Conservation (phyloP, 2,888 invertebrate genomes). For the Euplagia quadripunctaria region DNA sequence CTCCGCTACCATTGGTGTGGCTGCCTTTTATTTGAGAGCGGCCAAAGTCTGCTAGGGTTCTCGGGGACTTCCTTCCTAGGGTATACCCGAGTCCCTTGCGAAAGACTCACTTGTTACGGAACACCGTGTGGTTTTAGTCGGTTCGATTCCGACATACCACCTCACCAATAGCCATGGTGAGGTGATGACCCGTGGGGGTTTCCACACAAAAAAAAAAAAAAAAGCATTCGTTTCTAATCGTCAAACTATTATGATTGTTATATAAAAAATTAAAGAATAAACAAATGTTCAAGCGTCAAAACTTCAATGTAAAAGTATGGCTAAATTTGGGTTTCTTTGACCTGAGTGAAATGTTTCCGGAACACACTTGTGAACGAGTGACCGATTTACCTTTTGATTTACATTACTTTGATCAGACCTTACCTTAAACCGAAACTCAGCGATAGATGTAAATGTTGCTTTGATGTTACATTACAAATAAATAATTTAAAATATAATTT, state of each 20-base stretch:
- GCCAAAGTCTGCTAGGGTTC: too few species aligned
- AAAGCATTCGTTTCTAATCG: not conserved
- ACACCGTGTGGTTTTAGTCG: too few species aligned
- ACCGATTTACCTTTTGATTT: not conserved
- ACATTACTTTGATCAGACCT: not conserved
- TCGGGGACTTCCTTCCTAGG: too few species aligned
- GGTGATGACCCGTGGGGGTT: too few species aligned
- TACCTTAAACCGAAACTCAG: not conserved
- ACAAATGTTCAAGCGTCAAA: not conserved
- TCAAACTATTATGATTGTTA: not conserved
- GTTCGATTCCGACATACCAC: too few species aligned
- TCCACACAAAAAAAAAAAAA: too few species aligned
- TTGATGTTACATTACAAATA: not conserved
- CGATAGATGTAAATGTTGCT: not conserved
- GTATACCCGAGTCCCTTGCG: too few species aligned
- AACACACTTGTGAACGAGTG: not conserved
- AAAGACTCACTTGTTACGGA: too few species aligned
- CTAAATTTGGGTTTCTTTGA: not conserved
- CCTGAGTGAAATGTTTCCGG: not conserved
- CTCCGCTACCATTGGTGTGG: too few species aligned
- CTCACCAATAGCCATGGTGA: too few species aligned
- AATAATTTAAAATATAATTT: not conserved
- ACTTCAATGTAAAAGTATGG: not conserved
- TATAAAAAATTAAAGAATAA: not conserved
- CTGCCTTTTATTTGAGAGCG: too few species aligned